A percentile compares a stretch with the other conserved stretches of the same genome.
Conservation (phyloP, 2,797 vertebrate genomes). For the Falco biarmicus region DNA sequence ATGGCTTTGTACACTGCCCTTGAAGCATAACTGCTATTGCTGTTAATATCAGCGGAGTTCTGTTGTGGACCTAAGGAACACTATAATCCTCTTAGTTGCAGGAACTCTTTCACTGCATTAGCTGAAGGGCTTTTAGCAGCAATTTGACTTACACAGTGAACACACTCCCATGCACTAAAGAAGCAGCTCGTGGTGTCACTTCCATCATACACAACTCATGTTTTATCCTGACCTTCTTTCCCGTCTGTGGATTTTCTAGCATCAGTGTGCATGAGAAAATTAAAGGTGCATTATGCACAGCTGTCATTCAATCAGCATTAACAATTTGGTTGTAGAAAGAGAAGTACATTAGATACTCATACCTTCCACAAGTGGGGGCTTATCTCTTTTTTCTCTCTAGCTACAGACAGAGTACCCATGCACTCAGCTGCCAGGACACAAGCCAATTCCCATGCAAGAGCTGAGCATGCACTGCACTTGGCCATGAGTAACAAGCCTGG, state of each 20-base stretch:
- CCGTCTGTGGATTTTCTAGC: not conserved
- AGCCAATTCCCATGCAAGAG: not conserved
- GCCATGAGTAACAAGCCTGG: not conserved
- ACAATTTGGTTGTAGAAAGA: not conserved
- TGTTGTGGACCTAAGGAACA: not conserved
- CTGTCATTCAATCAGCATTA: not conserved
- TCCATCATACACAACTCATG: not conserved
- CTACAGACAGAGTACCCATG: not conserved
- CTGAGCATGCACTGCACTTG: not conserved
- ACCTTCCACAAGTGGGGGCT: not conserved
- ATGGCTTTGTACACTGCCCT: not conserved
- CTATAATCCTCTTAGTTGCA: constrained; percentile 25
- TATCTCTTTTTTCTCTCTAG: not conserved
- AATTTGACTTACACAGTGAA: not conserved
- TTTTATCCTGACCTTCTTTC: not conserved
- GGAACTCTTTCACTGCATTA: not conserved
- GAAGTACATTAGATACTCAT: not conserved
- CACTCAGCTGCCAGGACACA: not conserved
- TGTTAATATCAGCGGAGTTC: not conserved
- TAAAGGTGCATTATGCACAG: not conserved
- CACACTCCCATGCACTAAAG: not conserved
- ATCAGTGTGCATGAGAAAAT: not conserved
- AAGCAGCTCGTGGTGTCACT: not conserved
- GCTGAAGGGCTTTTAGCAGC: constrained; percentile 3
- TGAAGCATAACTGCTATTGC: not conserved